These are phyloP conservation scores for Prorops nasuta DNA, from an alignment of 1,140 invertebrate genomes.

Conservation along the genomic window DNA sequence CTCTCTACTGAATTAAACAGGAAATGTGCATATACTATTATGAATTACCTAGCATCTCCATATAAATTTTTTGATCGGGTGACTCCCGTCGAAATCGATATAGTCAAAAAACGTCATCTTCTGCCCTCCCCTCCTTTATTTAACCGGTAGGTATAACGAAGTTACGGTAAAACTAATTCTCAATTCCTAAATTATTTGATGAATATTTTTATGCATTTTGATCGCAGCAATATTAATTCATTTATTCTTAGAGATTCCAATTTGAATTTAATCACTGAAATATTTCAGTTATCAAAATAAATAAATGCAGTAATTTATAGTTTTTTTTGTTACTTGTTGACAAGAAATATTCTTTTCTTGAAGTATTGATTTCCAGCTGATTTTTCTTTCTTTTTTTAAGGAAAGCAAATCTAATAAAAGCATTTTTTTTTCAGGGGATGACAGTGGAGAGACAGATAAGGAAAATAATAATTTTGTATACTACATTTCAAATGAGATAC, in stretches of 20 bases:
- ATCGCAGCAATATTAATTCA: too few species aligned
- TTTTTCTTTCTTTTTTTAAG: background rate
- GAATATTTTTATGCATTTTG: too few species aligned
- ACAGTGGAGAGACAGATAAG: constrained; percentile 82
- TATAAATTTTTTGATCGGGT: background rate
- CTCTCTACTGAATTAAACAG: background rate
- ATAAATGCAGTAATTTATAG: background rate
- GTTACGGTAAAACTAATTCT: too few species aligned
- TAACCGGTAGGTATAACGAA: too few species aligned
- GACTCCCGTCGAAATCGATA: background rate
- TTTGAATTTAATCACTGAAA: background rate
- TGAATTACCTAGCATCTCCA: background rate
- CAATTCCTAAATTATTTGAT: too few species aligned
- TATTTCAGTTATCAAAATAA: background rate
- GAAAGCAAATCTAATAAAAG: background rate
- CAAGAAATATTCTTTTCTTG: background rate
- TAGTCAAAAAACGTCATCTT: too few species aligned
- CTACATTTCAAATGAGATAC: constrained; percentile 86
- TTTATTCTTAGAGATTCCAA: background rate
- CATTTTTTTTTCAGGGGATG: constrained; percentile 72
- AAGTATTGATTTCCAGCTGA: background rate
- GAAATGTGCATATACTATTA: background rate
- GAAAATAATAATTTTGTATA: constrained; percentile 83
- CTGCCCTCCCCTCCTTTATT: too few species aligned
- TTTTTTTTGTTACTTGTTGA: background rate